Evolutionary conservation across 2,113 vertebrate species (phyloP), one percentile per base, ranked within the genome.

Genomic region (Cardinalis cardinalis): DNA sequence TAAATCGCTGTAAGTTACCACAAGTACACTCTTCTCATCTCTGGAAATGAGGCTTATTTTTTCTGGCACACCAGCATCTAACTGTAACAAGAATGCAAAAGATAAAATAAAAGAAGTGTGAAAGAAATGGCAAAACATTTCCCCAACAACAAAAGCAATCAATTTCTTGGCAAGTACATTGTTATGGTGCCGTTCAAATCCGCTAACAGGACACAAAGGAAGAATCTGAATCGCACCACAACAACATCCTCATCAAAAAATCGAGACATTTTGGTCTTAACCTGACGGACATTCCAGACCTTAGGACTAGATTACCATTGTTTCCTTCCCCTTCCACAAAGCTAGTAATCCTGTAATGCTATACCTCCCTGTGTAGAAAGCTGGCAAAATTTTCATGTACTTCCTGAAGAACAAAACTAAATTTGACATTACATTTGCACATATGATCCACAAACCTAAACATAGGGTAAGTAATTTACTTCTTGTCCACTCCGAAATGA

Each of bases 31-130:
- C 97, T 99, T 99, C 97, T 99, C 99, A 44, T 99, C 99, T 96
- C 99, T 98, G 92, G 99, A 99, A 96, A 99, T 98, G 96, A 99
- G 97, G 97, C 99, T 99, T 96, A 99, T 99, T 98, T 99, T 99
- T 98, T 99, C 99, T 92, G 99, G 99, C 96, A 99, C 98, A 82
- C 99, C 99, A 79, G 99, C 99, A 87, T 99, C 99, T 97, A 99
- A 97, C 99, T 99, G 97, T 92, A 98, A 97, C 91, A 96, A 90
- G 94, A 91, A 94, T 84, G 95, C 81, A 96, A 95, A 95, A 95
- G 72, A 92, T 61, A 83, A 95, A 93, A 94, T 94, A 95, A 87
- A 93, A 79, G 88, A 60, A 52, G 78, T 84, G 55, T 69, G 86
- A 76, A 93, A 94, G 69, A 95, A 59, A 94, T 92, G 96, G 84